These are phyloP conservation scores for Diabrotica undecimpunctata DNA, from an alignment of 1,140 invertebrate genomes.

Conservation along the genomic window DNA sequence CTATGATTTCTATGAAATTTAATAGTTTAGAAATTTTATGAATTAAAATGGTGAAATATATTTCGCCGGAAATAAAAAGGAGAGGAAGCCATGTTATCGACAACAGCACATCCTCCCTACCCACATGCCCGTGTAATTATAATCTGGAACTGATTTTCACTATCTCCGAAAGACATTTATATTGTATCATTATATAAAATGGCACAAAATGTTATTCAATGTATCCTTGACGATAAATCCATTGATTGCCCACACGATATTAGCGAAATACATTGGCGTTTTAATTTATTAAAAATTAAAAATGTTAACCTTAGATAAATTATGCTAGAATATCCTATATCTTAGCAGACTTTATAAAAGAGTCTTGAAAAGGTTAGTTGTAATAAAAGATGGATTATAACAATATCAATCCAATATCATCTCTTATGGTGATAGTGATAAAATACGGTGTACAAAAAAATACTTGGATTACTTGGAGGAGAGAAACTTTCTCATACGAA, in stretches of 20 bases:
- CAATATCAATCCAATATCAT: no score
- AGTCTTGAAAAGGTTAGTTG: no score
- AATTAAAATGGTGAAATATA: not conserved
- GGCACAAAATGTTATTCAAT: not conserved
- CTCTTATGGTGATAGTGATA: no score
- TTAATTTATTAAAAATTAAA: not conserved
- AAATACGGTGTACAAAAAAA: no score
- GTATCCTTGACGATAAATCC: not conserved
- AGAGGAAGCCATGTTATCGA: not conserved
- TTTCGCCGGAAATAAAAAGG: not conserved
- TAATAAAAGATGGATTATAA: no score
- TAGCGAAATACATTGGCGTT: not conserved
- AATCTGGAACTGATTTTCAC: not conserved
- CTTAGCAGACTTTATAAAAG: no score
- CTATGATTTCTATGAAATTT: no score
- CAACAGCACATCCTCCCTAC: not conserved
- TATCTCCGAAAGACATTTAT: not conserved
- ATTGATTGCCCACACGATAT: not conserved
- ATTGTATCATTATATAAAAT: not conserved
- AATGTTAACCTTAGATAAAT: no score
- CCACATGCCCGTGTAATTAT: not conserved
- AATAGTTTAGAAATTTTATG: not conserved
- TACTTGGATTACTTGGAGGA: no score
- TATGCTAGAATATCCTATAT: no score
- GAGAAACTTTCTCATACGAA: no score